Conservation (phyloP, 2,797 vertebrate species). For the Tauraco hartlaubi region DNA sequence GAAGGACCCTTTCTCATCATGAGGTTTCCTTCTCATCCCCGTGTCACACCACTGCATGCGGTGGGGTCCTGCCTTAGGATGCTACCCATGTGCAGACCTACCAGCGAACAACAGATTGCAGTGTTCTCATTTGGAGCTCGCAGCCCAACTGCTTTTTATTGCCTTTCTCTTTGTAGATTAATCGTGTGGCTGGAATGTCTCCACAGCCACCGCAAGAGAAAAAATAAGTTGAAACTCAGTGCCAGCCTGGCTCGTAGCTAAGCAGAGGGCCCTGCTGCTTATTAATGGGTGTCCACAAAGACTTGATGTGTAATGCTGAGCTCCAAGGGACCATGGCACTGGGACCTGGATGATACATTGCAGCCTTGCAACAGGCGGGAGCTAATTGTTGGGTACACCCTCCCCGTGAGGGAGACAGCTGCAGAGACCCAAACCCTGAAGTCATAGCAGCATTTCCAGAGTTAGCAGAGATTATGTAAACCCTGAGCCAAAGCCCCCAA, state of each 20-base stretch:
- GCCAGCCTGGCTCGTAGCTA: background rate
- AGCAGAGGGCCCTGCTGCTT: background rate
- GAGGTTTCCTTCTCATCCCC: background rate
- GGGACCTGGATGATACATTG: background rate
- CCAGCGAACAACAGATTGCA: background rate
- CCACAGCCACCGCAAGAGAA: background rate
- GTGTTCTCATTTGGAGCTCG: constrained; percentile 2
- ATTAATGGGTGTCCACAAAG: constrained; percentile 23
- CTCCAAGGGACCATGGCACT: background rate
- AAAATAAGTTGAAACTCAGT: background rate
- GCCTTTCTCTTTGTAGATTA: constrained; percentile 56
- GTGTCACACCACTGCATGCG: fast-evolving
- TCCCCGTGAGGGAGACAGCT: background rate
- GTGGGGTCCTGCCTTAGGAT: background rate
- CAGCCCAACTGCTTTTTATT: constrained; percentile 22
- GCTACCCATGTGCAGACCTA: background rate
- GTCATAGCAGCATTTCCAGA: background rate
- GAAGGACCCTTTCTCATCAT: background rate
- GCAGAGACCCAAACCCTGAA: constrained; percentile 16
- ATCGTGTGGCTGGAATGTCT: constrained; percentile 60
- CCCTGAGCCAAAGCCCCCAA: background rate
- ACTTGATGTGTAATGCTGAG: background rate
- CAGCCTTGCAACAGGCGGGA: background rate
- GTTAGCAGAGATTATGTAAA: background rate
- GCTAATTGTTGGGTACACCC: background rate